These are phyloP conservation scores for Bimastos eiseni DNA, from an alignment of 2,888 invertebrate genomes.

Conservation along the genomic window DNA sequence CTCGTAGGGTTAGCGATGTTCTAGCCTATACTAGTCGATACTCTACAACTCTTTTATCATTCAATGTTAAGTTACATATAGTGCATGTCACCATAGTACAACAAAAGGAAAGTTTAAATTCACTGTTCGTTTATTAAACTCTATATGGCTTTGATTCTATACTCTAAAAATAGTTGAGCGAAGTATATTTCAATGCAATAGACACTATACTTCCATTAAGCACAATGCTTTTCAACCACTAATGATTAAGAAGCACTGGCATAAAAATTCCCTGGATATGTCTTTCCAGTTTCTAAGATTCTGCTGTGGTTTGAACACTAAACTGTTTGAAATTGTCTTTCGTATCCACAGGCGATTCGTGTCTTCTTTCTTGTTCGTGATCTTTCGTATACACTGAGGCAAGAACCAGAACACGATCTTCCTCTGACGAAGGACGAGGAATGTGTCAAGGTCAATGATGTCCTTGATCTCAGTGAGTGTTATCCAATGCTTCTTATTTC, in stretches of 20 bases:
- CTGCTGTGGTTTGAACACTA: too few species aligned
- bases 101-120: neutral
- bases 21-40: neutral
- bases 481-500: neutral
- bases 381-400: constrained; percentile 74
- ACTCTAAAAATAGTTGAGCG: neutral
- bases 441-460: constrained; percentile 89
- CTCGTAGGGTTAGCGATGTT: constrained; percentile 63
- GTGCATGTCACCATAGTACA: neutral
- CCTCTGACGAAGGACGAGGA: constrained; percentile 85
- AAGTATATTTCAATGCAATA: neutral
- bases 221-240: neutral
- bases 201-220: neutral
- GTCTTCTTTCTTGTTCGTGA: constrained; percentile 77
- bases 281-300: too few species aligned
- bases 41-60: neutral
- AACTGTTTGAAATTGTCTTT: neutral
- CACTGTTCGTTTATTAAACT: neutral
- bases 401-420: constrained; percentile 81
- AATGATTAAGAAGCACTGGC: neutral
- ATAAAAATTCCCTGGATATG: too few species aligned
- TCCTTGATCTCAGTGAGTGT: constrained; percentile 86
- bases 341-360: constrained; percentile 74
- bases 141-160: neutral
- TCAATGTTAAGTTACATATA: neutral